These are phyloP conservation scores for Strongylocentrotus purpuratus DNA, from an alignment of 35 echinoderm and acorn worm genomes.

Conservation along the genomic window DNA sequence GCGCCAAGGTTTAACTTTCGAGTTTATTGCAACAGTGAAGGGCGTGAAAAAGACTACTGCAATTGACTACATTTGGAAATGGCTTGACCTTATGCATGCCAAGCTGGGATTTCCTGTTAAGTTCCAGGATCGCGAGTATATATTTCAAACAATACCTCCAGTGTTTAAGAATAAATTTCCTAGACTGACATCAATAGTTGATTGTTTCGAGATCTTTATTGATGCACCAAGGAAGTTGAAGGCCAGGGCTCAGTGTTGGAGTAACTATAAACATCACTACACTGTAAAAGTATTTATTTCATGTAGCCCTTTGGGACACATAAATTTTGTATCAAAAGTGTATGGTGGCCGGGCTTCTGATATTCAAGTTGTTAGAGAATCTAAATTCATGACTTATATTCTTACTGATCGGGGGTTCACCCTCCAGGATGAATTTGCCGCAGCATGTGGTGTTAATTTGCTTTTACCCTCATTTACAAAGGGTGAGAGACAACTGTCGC, in stretches of 20 bases:
- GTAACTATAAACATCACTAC: constrained; percentile 49
- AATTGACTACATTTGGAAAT: constrained; percentile 54
- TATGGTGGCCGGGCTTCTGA: constrained; percentile 50
- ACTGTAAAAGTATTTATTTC: constrained; percentile 59
- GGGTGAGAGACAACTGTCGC: constrained; percentile 4
- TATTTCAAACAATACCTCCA: constrained; percentile 42
- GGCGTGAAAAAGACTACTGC: constrained; percentile 50
- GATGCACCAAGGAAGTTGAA: constrained; percentile 35
- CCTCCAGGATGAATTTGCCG: constrained; percentile 59
- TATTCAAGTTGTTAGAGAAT: constrained; percentile 49
- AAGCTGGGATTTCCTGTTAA: constrained; percentile 58
- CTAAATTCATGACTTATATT: constrained; percentile 35
- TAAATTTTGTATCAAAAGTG: constrained; percentile 58
- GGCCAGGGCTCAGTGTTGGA: constrained; percentile 47
- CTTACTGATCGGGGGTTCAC: constrained; percentile 55
- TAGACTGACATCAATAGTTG: constrained; percentile 53
- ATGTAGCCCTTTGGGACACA: constrained; percentile 45
- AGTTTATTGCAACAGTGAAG: constrained; percentile 39
- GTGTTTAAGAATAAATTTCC: constrained; percentile 54
- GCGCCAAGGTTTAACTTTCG: constrained; percentile 40
- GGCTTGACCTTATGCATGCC: constrained; percentile 53
- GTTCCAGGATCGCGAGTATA: constrained; percentile 28
- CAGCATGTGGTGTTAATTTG: constrained; percentile 33
- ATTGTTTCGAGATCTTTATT: constrained; percentile 63
- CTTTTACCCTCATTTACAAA: constrained; percentile 28